Base-by-base conservation (phyloP, 2,888 invertebrate species). In the Vesta saturnalis region DNA sequence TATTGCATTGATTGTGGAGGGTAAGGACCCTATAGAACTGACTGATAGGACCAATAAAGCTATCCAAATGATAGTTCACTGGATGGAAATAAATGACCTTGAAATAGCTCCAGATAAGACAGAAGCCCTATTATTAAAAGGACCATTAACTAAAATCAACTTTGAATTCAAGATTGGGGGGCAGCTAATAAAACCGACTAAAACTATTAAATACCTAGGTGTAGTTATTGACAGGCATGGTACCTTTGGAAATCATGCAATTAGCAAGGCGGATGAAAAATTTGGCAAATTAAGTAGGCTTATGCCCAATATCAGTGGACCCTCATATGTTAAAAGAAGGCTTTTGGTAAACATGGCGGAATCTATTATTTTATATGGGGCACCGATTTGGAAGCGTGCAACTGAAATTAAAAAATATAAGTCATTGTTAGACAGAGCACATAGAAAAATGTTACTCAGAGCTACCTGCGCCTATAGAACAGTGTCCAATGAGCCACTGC, bases 1-100 rank as follows among this genome's bases (percentile, higher is more conserved):
- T 39, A 21, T 64, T 12, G 64, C 58, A 1, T n/a, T 64, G 4
- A 14, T 62, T 1, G 46, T 59, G 6, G 6, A 16, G 15, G 49
- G 18, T 10, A 49, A 19, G 3, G 10, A 16, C 3, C 14, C 3
- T 3, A 19, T 1, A 1, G 6, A 3, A 4, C 12, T 49, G 4
- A 16, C n/a, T 16, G 15, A 4, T 1, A 2, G 1, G 15, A 10
- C 10, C 2, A 16, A 49, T 4, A 10, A 3, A 16, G 49, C 49
- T 2, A 3, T 19, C 1, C 3, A 49, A 16, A 2, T 2, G 5
- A 19, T 49, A 2, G 49, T 2, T 4, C 5, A 2, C 12, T 49
- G 49, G 49, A 49, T 49, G 16, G 15, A 18, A 10, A 4, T 1
- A 16, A 14, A 49, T 2, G 49, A 15, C 10, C 16, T 49, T 10